Base-by-base conservation (phyloP, 2,888 invertebrate genomes). In the Esperia sulphurella region DNA sequence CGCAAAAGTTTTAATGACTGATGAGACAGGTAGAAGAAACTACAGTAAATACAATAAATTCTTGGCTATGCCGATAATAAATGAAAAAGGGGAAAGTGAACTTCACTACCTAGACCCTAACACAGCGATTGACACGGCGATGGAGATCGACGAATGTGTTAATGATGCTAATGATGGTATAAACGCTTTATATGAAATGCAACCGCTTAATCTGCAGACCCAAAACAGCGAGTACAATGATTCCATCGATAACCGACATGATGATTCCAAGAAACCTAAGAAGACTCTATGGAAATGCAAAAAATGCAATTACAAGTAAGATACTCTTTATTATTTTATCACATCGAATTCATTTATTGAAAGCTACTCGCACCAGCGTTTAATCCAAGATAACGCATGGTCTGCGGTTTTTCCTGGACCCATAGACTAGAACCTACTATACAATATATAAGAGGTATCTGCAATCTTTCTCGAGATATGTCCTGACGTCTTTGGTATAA, bases 31-130 rank as follows among this genome's bases (percentile, higher is more conserved):
- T 8, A 91, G 96, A 55, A 91, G 97, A 59, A 97, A 97, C 83
- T 97, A 97, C 77, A 95, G 96, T 70, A 97, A 97, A 89, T 97
- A 97, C 81, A 96, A 97, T 75, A 95, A 95, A 83, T 97, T 96
- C 77, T 92, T 96, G 61, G 88, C 89, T 14, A 94, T 95, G 56
- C 92, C 83, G 89, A 58, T 83, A 50, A 52, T 94, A 85, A 85
- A 92, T 88, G 84, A 91, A 83, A 70, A 90, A 75, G 76, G 92
- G 60, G 76, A 91, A 81, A 87, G 77, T 55, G 79, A 84, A 55
- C 87, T 88, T 58, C 84, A 82, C 53, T 88, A 87, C 51, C 65
- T 89, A 42, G 87, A 88, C 52, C 72, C 79, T 48, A 83, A 77
- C 46, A 71, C 80, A 13, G 61, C 75, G 3, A 54, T 68, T 9